Evolutionary conservation across 2,113 vertebrate species (phyloP).

Genomic region (Charadrius vociferus): DNA sequence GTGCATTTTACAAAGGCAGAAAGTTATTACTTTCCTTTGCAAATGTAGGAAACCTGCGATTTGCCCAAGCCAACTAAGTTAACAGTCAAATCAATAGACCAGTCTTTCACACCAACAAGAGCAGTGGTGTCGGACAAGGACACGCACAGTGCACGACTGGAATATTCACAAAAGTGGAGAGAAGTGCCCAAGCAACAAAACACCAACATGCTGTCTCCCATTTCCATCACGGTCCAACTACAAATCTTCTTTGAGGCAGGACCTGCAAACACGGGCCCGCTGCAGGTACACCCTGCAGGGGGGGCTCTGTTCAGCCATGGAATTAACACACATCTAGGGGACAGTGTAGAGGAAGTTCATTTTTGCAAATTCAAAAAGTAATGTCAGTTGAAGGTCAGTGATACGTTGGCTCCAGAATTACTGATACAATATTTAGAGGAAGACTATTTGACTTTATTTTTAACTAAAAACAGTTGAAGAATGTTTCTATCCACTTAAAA

Average conservation of each 20-base stretch:
- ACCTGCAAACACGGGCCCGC: background rate
- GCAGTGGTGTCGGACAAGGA: background rate
- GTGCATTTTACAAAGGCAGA: conserved; percentile 29
- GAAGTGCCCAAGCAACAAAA: background rate
- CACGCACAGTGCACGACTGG: accelerated
- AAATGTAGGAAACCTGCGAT: background rate
- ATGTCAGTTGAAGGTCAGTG: background rate
- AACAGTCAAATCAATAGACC: background rate
- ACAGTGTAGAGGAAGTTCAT: background rate
- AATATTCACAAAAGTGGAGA: background rate
- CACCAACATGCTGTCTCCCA: background rate
- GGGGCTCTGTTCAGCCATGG: background rate
- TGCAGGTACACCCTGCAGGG: background rate
- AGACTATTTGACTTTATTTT: background rate
- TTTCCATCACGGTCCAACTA: accelerated
- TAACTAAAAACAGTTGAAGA: background rate
- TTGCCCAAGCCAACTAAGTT: background rate
- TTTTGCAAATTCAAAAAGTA: background rate
- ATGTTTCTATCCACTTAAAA: conserved; percentile 41
- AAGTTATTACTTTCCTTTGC: conserved; percentile 23
- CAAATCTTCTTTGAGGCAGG: background rate
- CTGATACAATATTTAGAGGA: background rate
- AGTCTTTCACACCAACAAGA: background rate
- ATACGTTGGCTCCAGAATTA: background rate
- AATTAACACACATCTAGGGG: background rate